phyloP scores from a whole-genome alignment of 2,888 invertebrate genomes.

The Ochlodes sylvanus region DNA sequence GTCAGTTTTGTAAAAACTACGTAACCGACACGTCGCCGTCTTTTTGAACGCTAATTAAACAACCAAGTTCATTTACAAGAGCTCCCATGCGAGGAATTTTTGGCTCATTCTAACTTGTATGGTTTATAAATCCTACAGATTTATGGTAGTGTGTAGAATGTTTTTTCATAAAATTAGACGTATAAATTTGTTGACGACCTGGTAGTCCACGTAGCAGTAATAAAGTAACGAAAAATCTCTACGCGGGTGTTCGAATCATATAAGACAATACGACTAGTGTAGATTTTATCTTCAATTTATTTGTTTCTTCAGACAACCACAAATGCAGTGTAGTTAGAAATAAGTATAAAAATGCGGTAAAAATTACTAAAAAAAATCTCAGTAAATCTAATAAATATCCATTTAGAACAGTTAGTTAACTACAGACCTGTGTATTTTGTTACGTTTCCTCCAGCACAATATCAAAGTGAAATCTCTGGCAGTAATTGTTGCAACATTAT shows the following conservation, averaged over 20 bases:
- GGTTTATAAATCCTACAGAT: slow-evolving; percentile 19
- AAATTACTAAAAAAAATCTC: no score
- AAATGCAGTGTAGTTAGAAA: no score
- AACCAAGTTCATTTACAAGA: slow-evolving; percentile 69
- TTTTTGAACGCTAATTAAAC: slow-evolving; percentile 75
- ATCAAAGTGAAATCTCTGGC: slow-evolving; percentile 26
- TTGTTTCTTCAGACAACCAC: no score
- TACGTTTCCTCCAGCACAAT: slow-evolving; percentile 15
- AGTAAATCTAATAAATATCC: no score
- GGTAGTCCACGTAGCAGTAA: no score
- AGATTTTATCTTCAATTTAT: no score
- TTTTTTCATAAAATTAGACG: background rate
- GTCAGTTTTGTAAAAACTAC: slow-evolving; percentile 64
- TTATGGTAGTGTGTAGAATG: slow-evolving; percentile 3
- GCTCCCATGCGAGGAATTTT: slow-evolving; percentile 50
- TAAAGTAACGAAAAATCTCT: no score
- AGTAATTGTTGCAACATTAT: slow-evolving; percentile 56
- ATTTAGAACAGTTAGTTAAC: background rate
- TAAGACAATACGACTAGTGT: no score
- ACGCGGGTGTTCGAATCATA: no score
- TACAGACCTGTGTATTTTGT: background rate
- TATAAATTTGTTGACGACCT: no score
- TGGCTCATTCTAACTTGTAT: slow-evolving; percentile 16
- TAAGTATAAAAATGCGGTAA: no score
- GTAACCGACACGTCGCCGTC: slow-evolving; percentile 69